Evolutionary conservation across 2,888 invertebrate species (phyloP).

Genomic region (Tortrix viridana): DNA sequence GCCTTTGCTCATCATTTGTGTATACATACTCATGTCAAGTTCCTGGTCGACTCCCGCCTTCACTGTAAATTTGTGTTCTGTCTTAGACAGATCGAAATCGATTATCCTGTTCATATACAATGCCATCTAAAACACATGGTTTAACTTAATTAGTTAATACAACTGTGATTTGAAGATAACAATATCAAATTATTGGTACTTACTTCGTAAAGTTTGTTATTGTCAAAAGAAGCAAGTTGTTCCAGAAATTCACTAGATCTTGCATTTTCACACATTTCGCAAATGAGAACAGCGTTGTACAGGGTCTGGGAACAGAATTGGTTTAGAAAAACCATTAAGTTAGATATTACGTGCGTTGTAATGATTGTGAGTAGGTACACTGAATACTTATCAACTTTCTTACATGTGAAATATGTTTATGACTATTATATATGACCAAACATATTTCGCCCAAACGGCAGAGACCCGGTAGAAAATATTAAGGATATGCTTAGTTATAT

Average conservation of each 20-base stretch:
- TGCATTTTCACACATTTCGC: constrained; percentile 85
- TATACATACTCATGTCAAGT: constrained; percentile 88
- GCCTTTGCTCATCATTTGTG: too few relatives aligned
- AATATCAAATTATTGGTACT: constrained; percentile 15
- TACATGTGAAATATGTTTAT: too few relatives aligned
- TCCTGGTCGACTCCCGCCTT: constrained; percentile 89
- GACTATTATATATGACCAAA: too few relatives aligned
- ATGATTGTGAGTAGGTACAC: too few relatives aligned
- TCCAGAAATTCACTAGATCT: constrained; percentile 79
- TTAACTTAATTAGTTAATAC: constrained; percentile 10
- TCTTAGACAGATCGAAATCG: constrained; percentile 86
- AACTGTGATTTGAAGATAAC: too few relatives aligned
- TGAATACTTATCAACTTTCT: too few relatives aligned
- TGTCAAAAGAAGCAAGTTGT: constrained; percentile 74
- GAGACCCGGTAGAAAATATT: too few relatives aligned
- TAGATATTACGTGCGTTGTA: too few relatives aligned
- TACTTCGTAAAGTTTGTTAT: constrained; percentile 80
- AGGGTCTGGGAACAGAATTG: constrained; percentile 80
- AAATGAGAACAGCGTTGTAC: constrained; percentile 87
- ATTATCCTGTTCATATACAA: constrained; percentile 89
- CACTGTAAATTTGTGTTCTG: constrained; percentile 88
- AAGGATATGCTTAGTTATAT: too few relatives aligned
- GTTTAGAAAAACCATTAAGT: too few relatives aligned
- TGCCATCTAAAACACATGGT: constrained; percentile 74
- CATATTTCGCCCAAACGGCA: too few relatives aligned